Conservation (phyloP, 1,140 invertebrate species). For the Sminthurinus signatus region DNA sequence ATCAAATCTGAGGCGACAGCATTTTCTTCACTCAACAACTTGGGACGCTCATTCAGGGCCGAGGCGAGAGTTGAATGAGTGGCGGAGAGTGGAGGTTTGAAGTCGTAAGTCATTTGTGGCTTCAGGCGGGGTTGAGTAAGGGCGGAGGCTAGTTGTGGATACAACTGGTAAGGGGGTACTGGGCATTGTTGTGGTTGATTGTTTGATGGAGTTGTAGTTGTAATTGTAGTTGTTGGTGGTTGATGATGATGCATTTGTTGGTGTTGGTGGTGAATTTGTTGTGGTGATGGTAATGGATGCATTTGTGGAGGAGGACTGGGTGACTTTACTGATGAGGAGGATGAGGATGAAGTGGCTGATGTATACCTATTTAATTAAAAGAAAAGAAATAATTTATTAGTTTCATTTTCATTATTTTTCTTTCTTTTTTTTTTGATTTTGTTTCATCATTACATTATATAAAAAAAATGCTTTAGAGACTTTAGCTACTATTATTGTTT, state of each 20-base stretch:
- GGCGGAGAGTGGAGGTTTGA: constrained; percentile 25
- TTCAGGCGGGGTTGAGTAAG: constrained; percentile 29
- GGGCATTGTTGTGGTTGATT: constrained; percentile 38
- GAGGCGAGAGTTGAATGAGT: constrained; percentile 74
- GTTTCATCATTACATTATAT: no score
- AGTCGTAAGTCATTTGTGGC: constrained; percentile 7
- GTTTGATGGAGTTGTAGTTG: constrained; percentile 43
- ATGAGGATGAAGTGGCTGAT: constrained; percentile 18
- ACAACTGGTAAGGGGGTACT: constrained; percentile 35
- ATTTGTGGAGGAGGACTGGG: constrained; percentile 45
- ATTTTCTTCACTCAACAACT: constrained; percentile 76
- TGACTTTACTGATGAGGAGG: constrained; percentile 40
- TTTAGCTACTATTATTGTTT: background rate
- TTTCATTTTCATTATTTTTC: background rate
- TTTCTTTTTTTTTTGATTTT: background rate
- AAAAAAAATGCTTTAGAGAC: background rate
- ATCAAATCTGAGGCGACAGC: constrained; percentile 30
- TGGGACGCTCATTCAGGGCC: constrained; percentile 77
- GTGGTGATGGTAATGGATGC: no score
- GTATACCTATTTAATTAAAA: no score
- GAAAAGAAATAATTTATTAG: constrained; percentile 8
- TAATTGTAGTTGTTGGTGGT: background rate
- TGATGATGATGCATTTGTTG: background rate
- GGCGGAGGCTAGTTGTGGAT: constrained; percentile 40
- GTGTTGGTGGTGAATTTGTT: constrained; percentile 19